Percentiles rank a stretch among this genome's conserved stretches.
Evolutionary conservation across 2,113 vertebrate species (phyloP).

Genomic region (Grammomys surdaster): DNA sequence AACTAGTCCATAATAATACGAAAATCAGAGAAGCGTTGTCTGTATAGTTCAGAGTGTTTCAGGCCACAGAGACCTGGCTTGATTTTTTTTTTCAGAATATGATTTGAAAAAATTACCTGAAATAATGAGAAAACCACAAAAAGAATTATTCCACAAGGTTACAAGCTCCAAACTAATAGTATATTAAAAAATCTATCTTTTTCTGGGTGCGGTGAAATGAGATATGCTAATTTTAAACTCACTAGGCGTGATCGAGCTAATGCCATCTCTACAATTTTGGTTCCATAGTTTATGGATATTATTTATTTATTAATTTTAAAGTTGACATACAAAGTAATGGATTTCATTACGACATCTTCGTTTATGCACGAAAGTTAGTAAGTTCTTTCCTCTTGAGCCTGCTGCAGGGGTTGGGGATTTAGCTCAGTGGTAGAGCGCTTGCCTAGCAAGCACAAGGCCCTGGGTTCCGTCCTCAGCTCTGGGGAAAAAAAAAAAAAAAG

Average conservation of each 20-base stretch:
- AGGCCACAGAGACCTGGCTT: conserved; percentile 30
- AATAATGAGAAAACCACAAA: conserved; percentile 34
- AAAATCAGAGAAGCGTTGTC: neutral
- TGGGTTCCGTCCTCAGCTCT: no score
- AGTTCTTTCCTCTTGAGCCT: neutral
- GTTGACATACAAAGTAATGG: neutral
- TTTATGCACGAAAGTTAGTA: neutral
- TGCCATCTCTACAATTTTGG: neutral
- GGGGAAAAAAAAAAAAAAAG: neutral
- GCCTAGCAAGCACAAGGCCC: no score
- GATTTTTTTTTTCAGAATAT: neutral
- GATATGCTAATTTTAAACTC: conserved; percentile 3
- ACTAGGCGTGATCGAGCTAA: neutral
- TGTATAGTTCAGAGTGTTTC: neutral
- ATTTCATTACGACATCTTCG: neutral
- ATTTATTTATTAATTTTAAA: neutral
- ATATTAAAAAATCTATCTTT: conserved; percentile 6
- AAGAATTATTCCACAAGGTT: conserved; percentile 15
- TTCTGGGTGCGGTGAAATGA: neutral
- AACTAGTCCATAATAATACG: neutral
- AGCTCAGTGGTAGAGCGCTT: no score
- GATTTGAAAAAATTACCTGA: conserved; percentile 49
- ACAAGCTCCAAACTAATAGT: neutral
- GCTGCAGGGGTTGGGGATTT: neutral
- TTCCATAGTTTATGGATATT: neutral